These are phyloP conservation scores for Octopus bimaculoides DNA, from an alignment of 1,140 invertebrate species.

Conservation along the genomic window DNA sequence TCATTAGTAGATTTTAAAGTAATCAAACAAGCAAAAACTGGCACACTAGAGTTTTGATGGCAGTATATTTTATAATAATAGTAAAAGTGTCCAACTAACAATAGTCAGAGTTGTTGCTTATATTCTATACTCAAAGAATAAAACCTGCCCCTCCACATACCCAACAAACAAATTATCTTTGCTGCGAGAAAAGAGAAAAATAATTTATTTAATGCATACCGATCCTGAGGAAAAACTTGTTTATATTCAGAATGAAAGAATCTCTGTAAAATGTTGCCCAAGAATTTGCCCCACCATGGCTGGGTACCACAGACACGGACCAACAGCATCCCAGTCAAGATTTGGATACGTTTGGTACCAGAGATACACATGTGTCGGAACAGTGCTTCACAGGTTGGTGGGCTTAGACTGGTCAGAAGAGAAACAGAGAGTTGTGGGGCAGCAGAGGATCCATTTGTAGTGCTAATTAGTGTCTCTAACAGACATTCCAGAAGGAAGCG, in stretches of 20 bases:
- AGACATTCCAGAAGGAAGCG: conserved; percentile 75
- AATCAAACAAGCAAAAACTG: no score
- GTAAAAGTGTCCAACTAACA: no score
- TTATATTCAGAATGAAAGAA: conserved; percentile 77
- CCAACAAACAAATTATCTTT: no score
- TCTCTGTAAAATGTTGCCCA: conserved; percentile 75
- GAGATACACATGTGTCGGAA: conserved; percentile 71
- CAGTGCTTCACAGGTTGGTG: conserved; percentile 65
- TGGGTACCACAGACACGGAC: conserved; percentile 76
- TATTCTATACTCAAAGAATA: no score
- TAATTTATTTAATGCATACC: conserved; percentile 59
- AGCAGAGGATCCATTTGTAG: conserved; percentile 60
- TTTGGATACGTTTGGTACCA: conserved; percentile 66
- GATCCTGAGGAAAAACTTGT: conserved; percentile 79
- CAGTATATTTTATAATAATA: no score
- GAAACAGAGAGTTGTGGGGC: conserved; percentile 42
- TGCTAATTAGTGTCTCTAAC: conserved; percentile 71
- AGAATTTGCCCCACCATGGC: conserved; percentile 84
- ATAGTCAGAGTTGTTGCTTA: no score
- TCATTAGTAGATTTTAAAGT: no score
- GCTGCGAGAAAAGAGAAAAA: no score
- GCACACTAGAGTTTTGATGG: no score
- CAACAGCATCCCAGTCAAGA: conserved; percentile 73
- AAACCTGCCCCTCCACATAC: no score
- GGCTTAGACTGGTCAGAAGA: conserved; percentile 60